A percentile compares a stretch with the other conserved stretches of the same genome.
Evolutionary conservation across 1,140 invertebrate genomes (phyloP).

Genomic region (Neodiprion lecontei): DNA sequence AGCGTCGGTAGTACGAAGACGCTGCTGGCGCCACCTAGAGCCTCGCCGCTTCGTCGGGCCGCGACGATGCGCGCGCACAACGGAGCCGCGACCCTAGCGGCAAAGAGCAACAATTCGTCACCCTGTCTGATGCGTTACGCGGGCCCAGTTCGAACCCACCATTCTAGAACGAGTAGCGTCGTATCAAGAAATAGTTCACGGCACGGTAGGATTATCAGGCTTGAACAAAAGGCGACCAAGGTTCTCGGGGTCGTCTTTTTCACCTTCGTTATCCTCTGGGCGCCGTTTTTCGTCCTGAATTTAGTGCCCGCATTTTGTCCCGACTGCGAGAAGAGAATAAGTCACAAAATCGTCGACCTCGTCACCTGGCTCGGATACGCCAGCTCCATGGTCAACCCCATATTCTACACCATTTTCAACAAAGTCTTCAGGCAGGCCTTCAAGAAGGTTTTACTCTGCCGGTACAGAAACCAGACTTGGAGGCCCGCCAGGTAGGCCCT

Average conservation of each 20-base stretch:
- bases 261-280: conserved; percentile 92
- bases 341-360: conserved; percentile 81
- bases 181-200: conserved; percentile 80
- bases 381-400: conserved; percentile 92
- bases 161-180: conserved; percentile 79
- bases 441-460: conserved; percentile 83
- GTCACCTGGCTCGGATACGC: conserved; percentile 92
- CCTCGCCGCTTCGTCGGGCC: conserved; percentile 63
- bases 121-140: conserved; percentile 57
- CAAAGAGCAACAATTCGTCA: conserved; percentile 53
- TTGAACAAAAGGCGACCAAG: conserved; percentile 95
- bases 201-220: conserved; percentile 79
- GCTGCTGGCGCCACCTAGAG: conserved; percentile 48
- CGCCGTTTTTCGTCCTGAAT: conserved; percentile 92
- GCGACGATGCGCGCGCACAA: conserved; percentile 65
- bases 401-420: conserved; percentile 95
- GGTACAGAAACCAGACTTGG: conserved; percentile 47
- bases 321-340: conserved; percentile 77
- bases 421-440: conserved; percentile 91
- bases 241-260: conserved; percentile 93
- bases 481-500: conserved; percentile 45
- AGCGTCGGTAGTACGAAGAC: conserved; percentile 55
- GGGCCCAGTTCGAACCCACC: conserved; percentile 66
- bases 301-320: conserved; percentile 79
- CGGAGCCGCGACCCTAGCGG: conserved; percentile 46